These are phyloP conservation scores for Sebastes umbrosus DNA, from an alignment of 2,797 vertebrate species.

Conservation along the genomic window DNA sequence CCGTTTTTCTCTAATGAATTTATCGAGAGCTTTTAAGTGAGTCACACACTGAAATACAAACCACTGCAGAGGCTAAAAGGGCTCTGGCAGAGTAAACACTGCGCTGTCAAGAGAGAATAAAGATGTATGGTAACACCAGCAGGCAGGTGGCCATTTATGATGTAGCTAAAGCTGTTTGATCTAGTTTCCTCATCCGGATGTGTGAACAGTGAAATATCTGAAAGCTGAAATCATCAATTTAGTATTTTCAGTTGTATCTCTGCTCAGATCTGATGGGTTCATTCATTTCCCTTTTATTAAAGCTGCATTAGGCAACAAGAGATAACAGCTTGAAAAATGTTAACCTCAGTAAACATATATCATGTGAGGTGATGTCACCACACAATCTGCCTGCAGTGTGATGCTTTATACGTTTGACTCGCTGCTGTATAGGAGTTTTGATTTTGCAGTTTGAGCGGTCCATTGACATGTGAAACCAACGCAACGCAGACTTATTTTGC, in stretches of 20 bases:
- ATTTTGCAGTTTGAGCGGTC: background rate
- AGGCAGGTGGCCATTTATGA: background rate
- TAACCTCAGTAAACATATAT: background rate
- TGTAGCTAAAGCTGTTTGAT: background rate
- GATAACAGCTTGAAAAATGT: constrained; percentile 1
- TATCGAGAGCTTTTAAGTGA: constrained; percentile 30
- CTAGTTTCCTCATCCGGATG: background rate
- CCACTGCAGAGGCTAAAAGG: constrained; percentile 8
- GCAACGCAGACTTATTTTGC: too few relatives aligned
- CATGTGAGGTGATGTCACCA: background rate
- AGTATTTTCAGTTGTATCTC: background rate
- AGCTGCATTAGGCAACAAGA: background rate
- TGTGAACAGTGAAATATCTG: background rate
- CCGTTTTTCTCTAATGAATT: background rate
- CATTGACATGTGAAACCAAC: too few relatives aligned
- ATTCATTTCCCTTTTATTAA: background rate
- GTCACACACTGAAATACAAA: constrained; percentile 9
- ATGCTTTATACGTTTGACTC: background rate
- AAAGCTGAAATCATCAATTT: background rate
- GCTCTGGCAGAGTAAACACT: constrained; percentile 9
- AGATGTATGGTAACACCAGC: background rate
- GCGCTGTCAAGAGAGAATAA: constrained; percentile 21
- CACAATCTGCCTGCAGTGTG: background rate
- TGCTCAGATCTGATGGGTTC: background rate
- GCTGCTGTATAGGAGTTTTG: background rate